These are phyloP conservation scores for Meloe dianella DNA, from an alignment of 2,888 invertebrate genomes.

Conservation along the genomic window DNA sequence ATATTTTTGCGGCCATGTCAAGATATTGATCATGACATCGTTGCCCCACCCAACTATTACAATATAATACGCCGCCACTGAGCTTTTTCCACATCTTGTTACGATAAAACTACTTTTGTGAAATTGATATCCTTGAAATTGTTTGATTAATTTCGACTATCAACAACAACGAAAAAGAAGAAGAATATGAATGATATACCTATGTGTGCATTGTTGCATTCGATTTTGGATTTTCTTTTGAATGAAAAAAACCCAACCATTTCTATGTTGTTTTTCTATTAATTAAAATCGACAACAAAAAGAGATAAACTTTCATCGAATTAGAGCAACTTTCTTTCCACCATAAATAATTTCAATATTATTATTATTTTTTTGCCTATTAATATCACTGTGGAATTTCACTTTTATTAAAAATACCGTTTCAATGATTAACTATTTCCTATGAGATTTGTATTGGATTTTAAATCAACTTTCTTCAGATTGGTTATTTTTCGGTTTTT, in stretches of 20 bases:
- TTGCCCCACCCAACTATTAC: conserved; percentile 11
- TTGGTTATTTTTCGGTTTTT: background rate
- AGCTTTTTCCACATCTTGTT: background rate
- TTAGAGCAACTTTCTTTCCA: conserved; percentile 28
- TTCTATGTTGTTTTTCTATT: background rate
- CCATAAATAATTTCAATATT: conserved; percentile 26
- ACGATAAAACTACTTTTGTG: no score
- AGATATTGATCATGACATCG: conserved; percentile 13
- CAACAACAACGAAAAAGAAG: no score
- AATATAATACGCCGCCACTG: conserved; percentile 13
- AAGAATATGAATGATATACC: no score
- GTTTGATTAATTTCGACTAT: no score
- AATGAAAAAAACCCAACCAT: no score
- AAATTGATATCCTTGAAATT: background rate
- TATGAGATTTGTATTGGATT: background rate
- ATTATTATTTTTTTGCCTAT: no score
- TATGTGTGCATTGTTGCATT: no score
- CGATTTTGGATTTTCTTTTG: no score
- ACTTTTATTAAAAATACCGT: conserved; percentile 23
- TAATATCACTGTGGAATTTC: conserved; percentile 24
- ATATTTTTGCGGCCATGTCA: conserved; percentile 15
- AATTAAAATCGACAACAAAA: background rate
- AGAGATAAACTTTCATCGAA: conserved; percentile 24
- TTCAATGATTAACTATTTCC: conserved; percentile 9
- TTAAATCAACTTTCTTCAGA: background rate